Evolutionary conservation across 2,888 invertebrate genomes (phyloP).

Genomic region (Digitonthophagus gazella): DNA sequence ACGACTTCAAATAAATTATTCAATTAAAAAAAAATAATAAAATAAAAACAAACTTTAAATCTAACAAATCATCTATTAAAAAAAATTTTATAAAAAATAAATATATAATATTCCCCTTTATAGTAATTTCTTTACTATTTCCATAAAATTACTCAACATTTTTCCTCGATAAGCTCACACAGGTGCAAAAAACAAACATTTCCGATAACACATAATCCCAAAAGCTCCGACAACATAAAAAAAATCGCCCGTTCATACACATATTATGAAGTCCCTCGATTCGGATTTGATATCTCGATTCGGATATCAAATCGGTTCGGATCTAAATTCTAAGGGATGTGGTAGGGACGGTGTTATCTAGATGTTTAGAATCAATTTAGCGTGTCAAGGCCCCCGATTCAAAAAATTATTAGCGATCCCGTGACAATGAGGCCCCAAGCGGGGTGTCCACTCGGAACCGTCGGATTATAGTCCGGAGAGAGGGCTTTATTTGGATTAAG

Average conservation of each 20-base stretch:
- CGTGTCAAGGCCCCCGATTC: conserved; percentile 19
- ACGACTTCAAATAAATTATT: too few species aligned
- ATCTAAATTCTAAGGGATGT: background rate
- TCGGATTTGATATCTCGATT: background rate
- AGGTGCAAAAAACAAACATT: conserved; percentile 14
- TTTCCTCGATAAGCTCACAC: background rate
- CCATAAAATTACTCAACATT: too few species aligned
- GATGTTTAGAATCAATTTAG: conserved; percentile 25
- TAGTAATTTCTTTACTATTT: too few species aligned
- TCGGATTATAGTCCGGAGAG: conserved; percentile 3
- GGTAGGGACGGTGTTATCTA: conserved; percentile 17
- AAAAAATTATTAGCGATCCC: conserved; percentile 25
- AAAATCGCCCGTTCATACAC: conserved; percentile 7
- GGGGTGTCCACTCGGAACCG: conserved; percentile 6
- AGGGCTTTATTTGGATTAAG: conserved; percentile 11
- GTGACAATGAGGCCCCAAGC: conserved; percentile 22
- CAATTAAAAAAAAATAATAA: too few species aligned
- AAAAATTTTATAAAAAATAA: too few species aligned
- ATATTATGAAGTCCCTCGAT: conserved; percentile 8
- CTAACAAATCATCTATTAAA: too few species aligned
- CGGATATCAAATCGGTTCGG: background rate
- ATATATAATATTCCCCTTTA: too few species aligned
- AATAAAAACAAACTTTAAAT: too few species aligned
- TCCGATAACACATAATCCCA: conserved; percentile 12
- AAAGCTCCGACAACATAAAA: background rate